Evolutionary conservation across 2,888 invertebrate species (phyloP), one percentile per base, ranked within the genome.

Genomic region (Eristalinus aeneus): DNA sequence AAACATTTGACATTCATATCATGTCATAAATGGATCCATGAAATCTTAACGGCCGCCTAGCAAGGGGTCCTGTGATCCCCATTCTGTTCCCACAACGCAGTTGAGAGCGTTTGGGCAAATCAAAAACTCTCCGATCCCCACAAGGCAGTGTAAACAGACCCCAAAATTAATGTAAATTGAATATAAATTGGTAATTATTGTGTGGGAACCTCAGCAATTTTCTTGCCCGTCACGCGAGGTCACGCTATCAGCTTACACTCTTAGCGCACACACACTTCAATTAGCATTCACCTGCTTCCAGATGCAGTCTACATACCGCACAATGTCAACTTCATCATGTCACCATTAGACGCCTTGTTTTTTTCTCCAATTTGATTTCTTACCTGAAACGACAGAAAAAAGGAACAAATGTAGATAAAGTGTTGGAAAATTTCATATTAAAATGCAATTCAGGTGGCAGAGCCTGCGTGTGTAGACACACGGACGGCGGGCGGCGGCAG

Each of bases 321-420:
- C 32, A 64, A 34, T 68, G 67, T 73, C 69, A 69, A 60, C 69
- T 75, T 64, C 68, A 84, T 79, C 60, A 56, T 72, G 58, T 75
- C 61, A 56, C 34, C 60, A 36, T 9, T 22, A 65, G 22, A 36
- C 32, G 31, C 12, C 72, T 68, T 67, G 12, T 39, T 16, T 39
- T 39, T 12, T 6, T 16, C 6, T 46, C 68, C 71, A 72, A 72
- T 67, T 74, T 76, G 77, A 86, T 71, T 56, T 78, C 86, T 86
- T 86, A 86, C 86, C 86, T 86, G 82, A 71, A 86, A 86, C 39
- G 53, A 67, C 20, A 82, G 0, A 80, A 72, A 75, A 71, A 71
- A 31, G 16, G 34, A 9, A 64, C 27, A 69, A 56, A 56, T 0
- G 8, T 56, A 27, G 39, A 12, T 69, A 65, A 36, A 31, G 11